These are phyloP conservation scores for Cheiracanthium punctorium DNA, from an alignment of 2,888 invertebrate species.

Conservation along the genomic window DNA sequence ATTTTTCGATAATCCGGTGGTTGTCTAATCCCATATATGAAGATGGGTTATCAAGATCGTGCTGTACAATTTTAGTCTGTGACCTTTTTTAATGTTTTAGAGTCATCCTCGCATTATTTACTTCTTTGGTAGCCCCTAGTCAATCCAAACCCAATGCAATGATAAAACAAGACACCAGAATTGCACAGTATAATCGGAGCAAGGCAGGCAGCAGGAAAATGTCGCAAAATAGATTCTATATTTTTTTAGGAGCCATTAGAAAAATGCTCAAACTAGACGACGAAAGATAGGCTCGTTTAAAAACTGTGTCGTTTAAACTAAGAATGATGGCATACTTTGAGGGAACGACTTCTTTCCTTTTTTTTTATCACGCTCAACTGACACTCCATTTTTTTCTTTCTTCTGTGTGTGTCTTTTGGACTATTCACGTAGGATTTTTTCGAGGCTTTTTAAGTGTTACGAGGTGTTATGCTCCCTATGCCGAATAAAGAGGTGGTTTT, in stretches of 20 bases:
- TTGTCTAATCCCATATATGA: too few species aligned
- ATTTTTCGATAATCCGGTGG: too few species aligned
- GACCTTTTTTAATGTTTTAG: too few species aligned
- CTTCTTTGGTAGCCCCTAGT: too few species aligned
- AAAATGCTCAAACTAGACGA: conserved; percentile 23
- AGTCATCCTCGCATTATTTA: too few species aligned
- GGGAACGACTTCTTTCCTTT: not conserved
- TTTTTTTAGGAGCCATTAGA: not conserved
- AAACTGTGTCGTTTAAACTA: conserved; percentile 57
- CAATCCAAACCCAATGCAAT: too few species aligned
- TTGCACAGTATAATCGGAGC: not conserved
- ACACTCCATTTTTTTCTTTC: conserved; percentile 25
- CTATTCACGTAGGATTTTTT: not conserved
- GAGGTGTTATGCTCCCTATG: not conserved
- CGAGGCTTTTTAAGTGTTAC: not conserved
- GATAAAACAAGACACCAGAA: too few species aligned
- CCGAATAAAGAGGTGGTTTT: conserved; percentile 38
- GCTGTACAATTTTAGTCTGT: too few species aligned
- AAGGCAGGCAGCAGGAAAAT: not conserved
- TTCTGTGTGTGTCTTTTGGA: not conserved
- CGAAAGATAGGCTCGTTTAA: conserved; percentile 41
- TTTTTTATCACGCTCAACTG: conserved; percentile 21
- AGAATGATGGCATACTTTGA: conserved; percentile 55
- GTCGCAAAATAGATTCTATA: conserved; percentile 2
- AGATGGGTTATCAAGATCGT: too few species aligned